These are phyloP conservation scores for Sclerurus mexicanus DNA, from an alignment of 2,113 vertebrate species.

Conservation along the genomic window DNA sequence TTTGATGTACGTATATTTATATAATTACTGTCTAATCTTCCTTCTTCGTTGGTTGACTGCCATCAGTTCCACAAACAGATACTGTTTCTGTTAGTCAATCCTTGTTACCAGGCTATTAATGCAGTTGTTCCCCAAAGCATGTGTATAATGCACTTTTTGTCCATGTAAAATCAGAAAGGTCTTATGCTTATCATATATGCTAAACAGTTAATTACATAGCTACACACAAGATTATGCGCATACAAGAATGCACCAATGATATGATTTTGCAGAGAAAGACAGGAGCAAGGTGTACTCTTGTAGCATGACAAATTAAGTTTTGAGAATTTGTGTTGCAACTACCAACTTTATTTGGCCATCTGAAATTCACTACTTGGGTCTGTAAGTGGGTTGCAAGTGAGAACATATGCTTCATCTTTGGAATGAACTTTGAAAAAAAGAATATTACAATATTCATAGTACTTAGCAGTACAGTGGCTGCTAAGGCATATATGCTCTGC, in stretches of 20 bases:
- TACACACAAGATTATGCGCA: neutral
- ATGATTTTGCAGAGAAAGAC: neutral
- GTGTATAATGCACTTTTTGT: neutral
- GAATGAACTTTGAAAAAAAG: neutral
- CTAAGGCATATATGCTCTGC: neutral
- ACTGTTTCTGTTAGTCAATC: neutral
- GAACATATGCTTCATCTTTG: neutral
- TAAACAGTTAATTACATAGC: neutral
- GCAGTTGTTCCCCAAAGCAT: neutral
- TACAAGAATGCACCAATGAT: neutral
- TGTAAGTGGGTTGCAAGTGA: neutral
- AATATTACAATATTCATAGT: neutral
- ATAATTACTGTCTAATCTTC: neutral
- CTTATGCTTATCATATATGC: neutral
- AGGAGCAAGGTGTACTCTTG: neutral
- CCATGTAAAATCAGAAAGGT: neutral
- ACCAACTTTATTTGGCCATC: neutral
- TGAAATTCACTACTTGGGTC: neutral
- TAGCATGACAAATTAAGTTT: neutral
- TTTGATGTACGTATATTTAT: neutral
- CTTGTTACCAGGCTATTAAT: neutral
- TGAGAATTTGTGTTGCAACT: neutral
- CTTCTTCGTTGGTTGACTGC: neutral
- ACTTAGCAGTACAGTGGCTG: neutral
- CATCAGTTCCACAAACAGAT: neutral